These are phyloP conservation scores for Xyrichtys novacula DNA, from an alignment of 2,797 vertebrate genomes.

Conservation along the genomic window DNA sequence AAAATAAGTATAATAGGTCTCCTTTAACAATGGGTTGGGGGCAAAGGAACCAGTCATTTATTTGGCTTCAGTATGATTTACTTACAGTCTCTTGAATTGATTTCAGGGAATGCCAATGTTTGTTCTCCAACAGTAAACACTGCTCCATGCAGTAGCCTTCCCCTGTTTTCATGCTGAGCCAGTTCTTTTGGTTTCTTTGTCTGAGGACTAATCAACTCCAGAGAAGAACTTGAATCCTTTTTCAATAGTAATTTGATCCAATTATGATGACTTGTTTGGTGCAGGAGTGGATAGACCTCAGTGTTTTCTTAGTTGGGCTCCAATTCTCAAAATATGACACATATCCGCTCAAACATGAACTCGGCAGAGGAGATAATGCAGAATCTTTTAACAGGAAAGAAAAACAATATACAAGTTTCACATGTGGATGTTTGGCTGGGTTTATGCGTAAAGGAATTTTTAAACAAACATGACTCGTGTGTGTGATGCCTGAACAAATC, in stretches of 20 bases:
- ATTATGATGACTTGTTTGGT: slow-evolving; percentile 49
- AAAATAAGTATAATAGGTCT: too few species aligned
- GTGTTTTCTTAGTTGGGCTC: slow-evolving; percentile 22
- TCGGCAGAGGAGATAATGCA: slow-evolving; percentile 38
- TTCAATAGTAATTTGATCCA: slow-evolving; percentile 46
- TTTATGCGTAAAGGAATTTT: slow-evolving; percentile 14
- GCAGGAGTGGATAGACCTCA: slow-evolving; percentile 27
- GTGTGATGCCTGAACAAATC: slow-evolving; percentile 32
- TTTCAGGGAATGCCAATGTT: slow-evolving; percentile 7
- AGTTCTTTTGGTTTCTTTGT: slow-evolving; percentile 38
- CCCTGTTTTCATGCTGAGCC: slow-evolving; percentile 33
- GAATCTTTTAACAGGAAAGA: slow-evolving; percentile 28
- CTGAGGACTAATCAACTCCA: slow-evolving; percentile 42
- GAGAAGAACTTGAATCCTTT: slow-evolving; percentile 42
- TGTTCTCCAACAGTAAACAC: slow-evolving; percentile 19
- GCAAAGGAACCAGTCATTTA: background rate
- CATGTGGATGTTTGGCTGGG: slow-evolving; percentile 30
- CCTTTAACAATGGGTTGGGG: too few species aligned
- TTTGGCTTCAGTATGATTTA: slow-evolving; percentile 4
- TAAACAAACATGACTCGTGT: slow-evolving; percentile 36
- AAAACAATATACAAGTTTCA: slow-evolving; percentile 25
- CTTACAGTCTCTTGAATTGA: slow-evolving; percentile 1
- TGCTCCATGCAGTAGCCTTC: slow-evolving; percentile 28
- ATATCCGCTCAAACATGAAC: slow-evolving; percentile 21
- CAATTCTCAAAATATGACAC: slow-evolving; percentile 10